phyloP scores from a whole-genome alignment of 2,888 invertebrate species.

The Lobophora halterata region DNA sequence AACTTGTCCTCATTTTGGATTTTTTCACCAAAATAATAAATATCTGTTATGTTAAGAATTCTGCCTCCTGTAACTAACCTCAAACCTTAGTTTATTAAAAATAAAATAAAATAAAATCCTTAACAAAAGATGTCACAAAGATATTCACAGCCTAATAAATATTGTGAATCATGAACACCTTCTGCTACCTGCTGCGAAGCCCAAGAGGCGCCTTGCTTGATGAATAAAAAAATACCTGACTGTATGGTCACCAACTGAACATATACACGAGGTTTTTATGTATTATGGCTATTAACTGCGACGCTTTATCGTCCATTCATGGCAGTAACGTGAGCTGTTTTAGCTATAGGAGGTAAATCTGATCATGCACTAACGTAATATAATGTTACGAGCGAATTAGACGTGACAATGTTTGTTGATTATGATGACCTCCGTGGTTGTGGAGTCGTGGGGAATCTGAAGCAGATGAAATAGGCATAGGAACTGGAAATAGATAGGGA shows the following conservation, averaged over 20 bases:
- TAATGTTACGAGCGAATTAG: slow-evolving; percentile 37
- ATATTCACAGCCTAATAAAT: slow-evolving; percentile 66
- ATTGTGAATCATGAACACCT: slow-evolving; percentile 52
- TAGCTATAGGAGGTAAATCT: slow-evolving; percentile 54
- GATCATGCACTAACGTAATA: slow-evolving; percentile 42
- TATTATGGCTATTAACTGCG: slow-evolving; percentile 66
- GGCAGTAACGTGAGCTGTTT: slow-evolving; percentile 59
- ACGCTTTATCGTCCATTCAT: slow-evolving; percentile 72
- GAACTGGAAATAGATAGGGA: too few relatives aligned
- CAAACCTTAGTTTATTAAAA: too few relatives aligned
- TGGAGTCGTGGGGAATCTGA: too few relatives aligned
- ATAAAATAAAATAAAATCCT: slow-evolving; percentile 22
- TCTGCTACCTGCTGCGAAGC: slow-evolving; percentile 61
- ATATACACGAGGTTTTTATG: too few relatives aligned
- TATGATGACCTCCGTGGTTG: slow-evolving; percentile 9
- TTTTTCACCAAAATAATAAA: too few relatives aligned
- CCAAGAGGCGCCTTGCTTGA: slow-evolving; percentile 67
- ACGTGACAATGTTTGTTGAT: slow-evolving; percentile 18
- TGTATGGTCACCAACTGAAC: too few relatives aligned
- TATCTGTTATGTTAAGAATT: too few relatives aligned
- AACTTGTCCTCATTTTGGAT: too few relatives aligned
- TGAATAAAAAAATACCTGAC: slow-evolving; percentile 52
- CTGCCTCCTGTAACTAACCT: too few relatives aligned
- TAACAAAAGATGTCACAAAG: slow-evolving; percentile 39
- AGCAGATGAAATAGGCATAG: too few relatives aligned